Percentiles rank a stretch among this genome's conserved stretches.
These are phyloP conservation scores for Salvelinus namaycush DNA, from an alignment of 2,113 vertebrate genomes.

Conservation along the genomic window DNA sequence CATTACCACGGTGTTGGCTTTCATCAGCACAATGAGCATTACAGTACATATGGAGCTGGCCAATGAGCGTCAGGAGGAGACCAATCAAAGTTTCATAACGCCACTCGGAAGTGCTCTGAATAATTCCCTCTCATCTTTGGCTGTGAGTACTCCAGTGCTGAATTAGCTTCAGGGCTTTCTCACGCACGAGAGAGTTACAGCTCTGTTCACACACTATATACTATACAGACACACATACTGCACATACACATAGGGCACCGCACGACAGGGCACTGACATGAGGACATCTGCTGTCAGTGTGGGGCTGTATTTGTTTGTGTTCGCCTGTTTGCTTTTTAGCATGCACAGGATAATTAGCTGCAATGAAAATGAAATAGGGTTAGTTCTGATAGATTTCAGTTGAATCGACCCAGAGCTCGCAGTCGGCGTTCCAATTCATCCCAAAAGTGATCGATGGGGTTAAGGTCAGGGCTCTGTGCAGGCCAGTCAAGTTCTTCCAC, in stretches of 20 bases:
- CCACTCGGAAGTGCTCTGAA: conserved; percentile 46
- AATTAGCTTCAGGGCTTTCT: background rate
- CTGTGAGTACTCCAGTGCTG: background rate
- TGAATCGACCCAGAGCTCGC: no score
- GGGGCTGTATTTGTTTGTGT: background rate
- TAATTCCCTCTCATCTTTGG: conserved; percentile 67
- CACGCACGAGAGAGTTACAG: conserved; percentile 23
- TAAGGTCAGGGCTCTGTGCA: no score
- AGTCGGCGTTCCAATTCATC: no score
- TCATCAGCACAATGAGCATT: conserved; percentile 63
- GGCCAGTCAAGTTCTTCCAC: no score
- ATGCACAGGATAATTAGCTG: background rate
- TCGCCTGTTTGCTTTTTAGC: background rate
- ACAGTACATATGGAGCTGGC: conserved; percentile 58
- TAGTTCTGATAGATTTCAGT: background rate
- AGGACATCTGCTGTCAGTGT: background rate
- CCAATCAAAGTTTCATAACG: conserved; percentile 69
- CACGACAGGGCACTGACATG: background rate
- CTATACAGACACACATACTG: background rate
- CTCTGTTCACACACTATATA: background rate
- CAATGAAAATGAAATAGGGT: background rate
- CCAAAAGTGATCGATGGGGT: no score
- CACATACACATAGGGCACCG: background rate
- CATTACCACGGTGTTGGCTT: conserved; percentile 55
- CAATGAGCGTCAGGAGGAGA: conserved; percentile 50